Evolutionary conservation across 1,140 invertebrate species (phyloP), one percentile per base, ranked within the genome.

Genomic region (Brachionus rubens): DNA sequence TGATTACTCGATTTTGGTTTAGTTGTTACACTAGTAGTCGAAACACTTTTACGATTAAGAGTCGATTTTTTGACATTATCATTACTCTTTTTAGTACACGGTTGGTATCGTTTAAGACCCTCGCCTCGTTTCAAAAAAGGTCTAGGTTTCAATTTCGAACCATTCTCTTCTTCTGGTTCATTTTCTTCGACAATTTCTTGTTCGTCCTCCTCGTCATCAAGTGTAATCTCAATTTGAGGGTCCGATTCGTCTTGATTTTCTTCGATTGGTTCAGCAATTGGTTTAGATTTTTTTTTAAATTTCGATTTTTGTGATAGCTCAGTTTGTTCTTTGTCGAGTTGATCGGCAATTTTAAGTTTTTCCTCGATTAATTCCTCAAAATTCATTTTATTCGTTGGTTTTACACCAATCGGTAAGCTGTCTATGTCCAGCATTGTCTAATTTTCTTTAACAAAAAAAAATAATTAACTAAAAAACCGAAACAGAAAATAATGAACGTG

Each of bases 281-380:
- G 36, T n/a, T 36, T 43, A 12, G 33, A 1, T 7, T 43, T 65
- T 65, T 65, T 65, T 43, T 65, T 65, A 10, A 43, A 21, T 26
- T 65, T 43, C 5, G 24, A 65, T 24, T 65, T 65, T 24, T 65
- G 41, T 2, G 33, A 43, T 2, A 65, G 21, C 36, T 65, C 36
- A 21, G 14, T 7, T 24, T 65, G 59, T 24, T 65, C 59, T 65
- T 65, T 36, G 1, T 65, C 59, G 6, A 65, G 40, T 14, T 65
- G 59, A 65, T 65, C 59, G 24, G 59, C 59, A 43, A 65, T 65
- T 65, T 65, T 65, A 24, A 65, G 36, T 65, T 65, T 65, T 65
- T 65, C 59, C 24, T 65, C 59, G 21, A 65, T 65, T 26, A 65
- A 28, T 43, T 65, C 59, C 43, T 65, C 59, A 28, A 65, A 65